Base-by-base conservation (phyloP, 37 sponge, comb jelly and placozoan species). In the Corticium candelabrum region DNA sequence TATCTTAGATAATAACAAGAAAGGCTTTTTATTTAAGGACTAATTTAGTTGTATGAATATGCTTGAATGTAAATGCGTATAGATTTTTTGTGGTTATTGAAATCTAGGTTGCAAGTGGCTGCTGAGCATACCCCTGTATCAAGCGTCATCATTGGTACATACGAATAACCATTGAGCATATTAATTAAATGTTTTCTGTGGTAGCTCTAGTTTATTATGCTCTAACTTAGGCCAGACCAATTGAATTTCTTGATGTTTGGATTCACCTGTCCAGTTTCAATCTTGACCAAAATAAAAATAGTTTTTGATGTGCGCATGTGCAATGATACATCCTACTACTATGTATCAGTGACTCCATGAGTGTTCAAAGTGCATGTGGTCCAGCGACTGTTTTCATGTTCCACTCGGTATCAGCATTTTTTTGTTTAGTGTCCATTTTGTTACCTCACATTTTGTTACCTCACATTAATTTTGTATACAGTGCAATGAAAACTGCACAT, bases 91-190 rank as follows among this genome's bases (percentile, higher is more conserved):
- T 71, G 74, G 5, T 21, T 71, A 15, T 11, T 31, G 74, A 5
- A 21, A 43, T 43, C 5, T 15, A 70, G 73, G 73, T 78, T 93
- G 15, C 96, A 95, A 74, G 99, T 89, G 34, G 99, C 99, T 31
- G 87, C 83, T 71, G 86, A 91, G 69, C 76, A 76, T 81, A 97
- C 88, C 89, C 99, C 99, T 1, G 67, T 97, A 29, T 94, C 99
- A 41, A 90, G 91, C 39, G 38, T 93, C 37, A 87, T 96, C 68
- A 67, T 82, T 32, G 56, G 56, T 43, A 43, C 56, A 11, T 43
- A 21, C 11, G 56, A 4, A 43, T 11, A 43, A 11, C 56, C 56
- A 43, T 43, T 43, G 56, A n/a, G n/a, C n/a, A n/a, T n/a, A n/a
- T n/a, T n/a, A n/a, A n/a, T n/a, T n/a, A n/a, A n/a, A n/a, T n/a